Base-by-base conservation (phyloP, 2,888 invertebrate species). In the Miltochrista miniata region DNA sequence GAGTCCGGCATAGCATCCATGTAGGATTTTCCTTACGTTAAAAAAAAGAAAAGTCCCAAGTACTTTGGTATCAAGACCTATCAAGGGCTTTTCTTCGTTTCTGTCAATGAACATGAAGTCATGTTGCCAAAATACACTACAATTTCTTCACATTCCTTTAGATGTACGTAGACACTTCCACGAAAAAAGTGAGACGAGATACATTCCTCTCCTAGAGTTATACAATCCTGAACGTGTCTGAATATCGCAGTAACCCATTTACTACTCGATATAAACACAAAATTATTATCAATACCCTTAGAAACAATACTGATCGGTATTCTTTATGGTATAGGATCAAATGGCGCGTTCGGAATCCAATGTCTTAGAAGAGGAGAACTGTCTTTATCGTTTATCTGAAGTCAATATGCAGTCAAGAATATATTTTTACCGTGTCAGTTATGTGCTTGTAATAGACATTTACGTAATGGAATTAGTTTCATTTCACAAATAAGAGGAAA, bases 251-350 rank as follows among this genome's bases (percentile, higher is more conserved):
- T 76, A 75, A 67, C 68, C 64, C 73, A 70, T 66, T 65, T 72
- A 59, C 68, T 73, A 78, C 76, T 73, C 70, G 69, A 74, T 68
- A 81, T 83, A 83, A 83, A 83, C 72, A 79, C 18, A 79, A 76
- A 82, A 81, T 83, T 78, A 83, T 79, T 79, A 82, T 81, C 83
- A 81, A 82, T 82, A 79, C 76, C 75, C 71, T 78, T 71, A 70
- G 73, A 78, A 72, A 75, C 79, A 75, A 78, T 78, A 75, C 75
- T 73, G 73, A 74, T 71, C 70, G 68, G n/a, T n/a, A 75, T 72
- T 80, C 74, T 81, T 80, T 83, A 82, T 73, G 70, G 72, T 58
- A 63, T 57, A 67, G 65, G 70, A 73, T 74, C 71, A 70, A 71
- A 71, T 68, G 51, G 50, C 72, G 70, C 70, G 70, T 70, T 72